Evolutionary conservation across 2,797 vertebrate species (phyloP).

Genomic region (Salarias fasciatus): DNA sequence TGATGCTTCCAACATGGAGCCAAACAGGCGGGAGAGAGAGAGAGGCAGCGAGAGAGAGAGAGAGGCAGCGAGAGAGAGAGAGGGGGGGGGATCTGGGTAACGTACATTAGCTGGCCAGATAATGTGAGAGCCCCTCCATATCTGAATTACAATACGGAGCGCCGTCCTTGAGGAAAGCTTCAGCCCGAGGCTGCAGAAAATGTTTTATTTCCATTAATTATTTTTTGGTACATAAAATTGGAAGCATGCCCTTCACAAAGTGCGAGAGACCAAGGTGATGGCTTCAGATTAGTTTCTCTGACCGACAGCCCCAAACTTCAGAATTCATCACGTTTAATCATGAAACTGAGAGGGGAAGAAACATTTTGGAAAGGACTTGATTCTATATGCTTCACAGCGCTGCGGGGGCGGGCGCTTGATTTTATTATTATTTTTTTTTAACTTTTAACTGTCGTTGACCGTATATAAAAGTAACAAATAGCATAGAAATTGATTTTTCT

Average conservation of each 20-base stretch:
- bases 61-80: background rate
- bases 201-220: conserved; percentile 3
- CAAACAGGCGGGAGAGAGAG: conserved; percentile 15
- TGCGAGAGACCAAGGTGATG: background rate
- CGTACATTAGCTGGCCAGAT: conserved; percentile 11
- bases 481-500: too few species aligned
- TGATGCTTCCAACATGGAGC: conserved; percentile 21
- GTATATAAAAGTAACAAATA: too few species aligned
- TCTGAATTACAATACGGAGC: conserved; percentile 4
- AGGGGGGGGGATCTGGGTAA: conserved; percentile 3
- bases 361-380: too few species aligned
- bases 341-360: too few species aligned
- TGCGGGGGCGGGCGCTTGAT: too few species aligned
- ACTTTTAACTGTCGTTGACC: too few species aligned
- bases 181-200: background rate
- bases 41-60: too few species aligned
- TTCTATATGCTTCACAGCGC: too few species aligned
- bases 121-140: background rate
- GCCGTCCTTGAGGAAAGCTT: background rate
- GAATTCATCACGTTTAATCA: too few species aligned
- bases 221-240: background rate
- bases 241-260: background rate
- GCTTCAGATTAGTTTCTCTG: background rate
- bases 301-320: background rate
- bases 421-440: too few species aligned